These are phyloP conservation scores for Chaenogobius annularis DNA, from an alignment of 2,113 vertebrate species.

Conservation along the genomic window DNA sequence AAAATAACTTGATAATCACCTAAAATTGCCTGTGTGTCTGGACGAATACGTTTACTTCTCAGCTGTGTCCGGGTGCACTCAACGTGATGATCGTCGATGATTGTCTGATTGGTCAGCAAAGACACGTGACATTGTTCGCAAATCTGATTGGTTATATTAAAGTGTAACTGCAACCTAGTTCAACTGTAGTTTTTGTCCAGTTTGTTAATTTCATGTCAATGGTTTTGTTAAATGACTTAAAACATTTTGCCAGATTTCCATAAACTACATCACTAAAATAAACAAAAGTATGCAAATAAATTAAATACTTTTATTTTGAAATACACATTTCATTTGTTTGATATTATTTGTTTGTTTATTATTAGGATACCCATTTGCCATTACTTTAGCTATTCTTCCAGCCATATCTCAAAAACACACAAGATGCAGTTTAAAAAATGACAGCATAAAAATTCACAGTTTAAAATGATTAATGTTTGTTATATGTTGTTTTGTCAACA, in stretches of 20 bases:
- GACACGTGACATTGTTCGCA: background rate
- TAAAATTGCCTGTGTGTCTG: background rate
- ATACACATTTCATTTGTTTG: no score
- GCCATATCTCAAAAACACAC: no score
- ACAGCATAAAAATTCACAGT: no score
- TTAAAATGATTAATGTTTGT: no score
- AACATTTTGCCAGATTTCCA: background rate
- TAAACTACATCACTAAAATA: background rate
- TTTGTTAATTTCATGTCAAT: background rate
- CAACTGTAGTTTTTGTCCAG: slow-evolving; percentile 40
- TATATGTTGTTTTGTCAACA: no score
- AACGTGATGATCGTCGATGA: background rate
- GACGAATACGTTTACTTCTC: background rate
- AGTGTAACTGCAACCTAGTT: background rate
- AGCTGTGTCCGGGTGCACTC: slow-evolving; percentile 24
- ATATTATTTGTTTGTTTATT: no score
- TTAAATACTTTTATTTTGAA: background rate
- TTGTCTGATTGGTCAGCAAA: slow-evolving; percentile 38
- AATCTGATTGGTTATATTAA: slow-evolving; percentile 9
- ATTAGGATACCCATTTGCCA: no score
- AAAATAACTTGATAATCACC: background rate
- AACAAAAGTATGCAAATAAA: background rate
- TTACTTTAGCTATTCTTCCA: no score
- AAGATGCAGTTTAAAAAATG: no score
- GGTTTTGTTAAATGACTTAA: background rate